Evolutionary conservation across 2,113 vertebrate genomes (phyloP).

Genomic region (Pseudorasbora parva): DNA sequence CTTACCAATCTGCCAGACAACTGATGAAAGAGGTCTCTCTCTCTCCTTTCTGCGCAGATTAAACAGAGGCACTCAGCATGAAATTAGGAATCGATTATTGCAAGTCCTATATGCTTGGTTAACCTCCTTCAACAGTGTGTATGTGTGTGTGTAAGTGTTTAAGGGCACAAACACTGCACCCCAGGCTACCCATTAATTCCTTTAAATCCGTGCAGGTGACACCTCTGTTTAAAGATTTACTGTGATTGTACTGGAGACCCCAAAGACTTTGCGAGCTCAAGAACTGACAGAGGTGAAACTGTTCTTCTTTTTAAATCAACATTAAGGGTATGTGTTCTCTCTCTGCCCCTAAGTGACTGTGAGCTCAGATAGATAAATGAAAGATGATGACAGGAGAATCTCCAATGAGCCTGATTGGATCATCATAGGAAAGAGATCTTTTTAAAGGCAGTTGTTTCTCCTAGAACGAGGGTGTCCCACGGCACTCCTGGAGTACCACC

Average conservation of each 20-base stretch:
- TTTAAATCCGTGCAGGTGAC: slow-evolving; percentile 69
- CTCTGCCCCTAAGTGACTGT: background rate
- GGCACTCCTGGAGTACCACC: background rate
- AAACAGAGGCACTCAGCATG: slow-evolving; percentile 77
- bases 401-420: slow-evolving; percentile 13
- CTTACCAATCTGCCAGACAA: slow-evolving; percentile 24
- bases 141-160: slow-evolving; percentile 29
- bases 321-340: slow-evolving; percentile 26
- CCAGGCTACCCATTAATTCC: slow-evolving; percentile 64
- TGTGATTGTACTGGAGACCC: slow-evolving; percentile 52
- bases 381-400: background rate
- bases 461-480: background rate
- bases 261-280: slow-evolving; percentile 21
- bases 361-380: slow-evolving; percentile 9
- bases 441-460: background rate
- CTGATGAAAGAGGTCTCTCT: slow-evolving; percentile 31
- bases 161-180: slow-evolving; percentile 7
- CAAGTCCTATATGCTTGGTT: slow-evolving; percentile 73
- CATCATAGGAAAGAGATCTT: background rate
- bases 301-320: slow-evolving; percentile 41
- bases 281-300: slow-evolving; percentile 34
- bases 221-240: slow-evolving; percentile 74
- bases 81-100: slow-evolving; percentile 84
- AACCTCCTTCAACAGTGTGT: slow-evolving; percentile 66
- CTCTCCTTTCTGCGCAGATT: slow-evolving; percentile 63